Conservation (phyloP, 2,113 vertebrate genomes). For the Chiloscyllium plagiosum region DNA sequence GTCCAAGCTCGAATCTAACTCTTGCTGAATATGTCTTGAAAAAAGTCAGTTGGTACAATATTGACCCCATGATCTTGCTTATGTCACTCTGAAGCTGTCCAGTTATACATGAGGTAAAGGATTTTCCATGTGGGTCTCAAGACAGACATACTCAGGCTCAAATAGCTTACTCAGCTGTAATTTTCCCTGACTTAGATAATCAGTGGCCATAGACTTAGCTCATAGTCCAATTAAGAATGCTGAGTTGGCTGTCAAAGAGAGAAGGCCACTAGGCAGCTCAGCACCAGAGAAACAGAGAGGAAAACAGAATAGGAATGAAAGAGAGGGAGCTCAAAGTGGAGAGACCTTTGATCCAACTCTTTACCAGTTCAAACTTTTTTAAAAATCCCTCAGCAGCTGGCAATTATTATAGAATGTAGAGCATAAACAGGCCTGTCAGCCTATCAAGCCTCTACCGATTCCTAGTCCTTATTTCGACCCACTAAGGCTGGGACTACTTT, state of each 20-base stretch:
- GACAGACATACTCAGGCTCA: background rate
- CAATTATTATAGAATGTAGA: background rate
- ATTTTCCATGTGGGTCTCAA: background rate
- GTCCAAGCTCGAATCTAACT: background rate
- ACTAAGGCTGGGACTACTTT: too few species aligned
- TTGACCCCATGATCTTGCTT: background rate
- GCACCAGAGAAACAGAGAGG: background rate
- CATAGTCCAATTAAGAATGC: background rate
- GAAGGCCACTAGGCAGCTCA: background rate
- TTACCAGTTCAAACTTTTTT: background rate
- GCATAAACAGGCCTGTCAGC: too few species aligned
- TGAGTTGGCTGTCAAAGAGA: background rate
- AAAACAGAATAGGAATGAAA: too few species aligned
- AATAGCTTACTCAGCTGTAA: background rate
- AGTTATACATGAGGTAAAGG: background rate
- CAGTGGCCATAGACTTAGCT: background rate
- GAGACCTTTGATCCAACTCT: background rate
- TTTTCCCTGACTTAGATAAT: background rate
- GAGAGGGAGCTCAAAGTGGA: too few species aligned
- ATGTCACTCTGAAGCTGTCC: background rate
- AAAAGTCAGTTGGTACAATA: background rate
- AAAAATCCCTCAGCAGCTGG: background rate
- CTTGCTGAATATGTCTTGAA: background rate
- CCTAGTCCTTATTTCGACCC: too few species aligned
- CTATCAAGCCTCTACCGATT: too few species aligned